Percentiles rank a stretch among this genome's conserved stretches.
These are phyloP conservation scores for Otis tarda DNA, from an alignment of 2,113 vertebrate genomes.

Conservation along the genomic window DNA sequence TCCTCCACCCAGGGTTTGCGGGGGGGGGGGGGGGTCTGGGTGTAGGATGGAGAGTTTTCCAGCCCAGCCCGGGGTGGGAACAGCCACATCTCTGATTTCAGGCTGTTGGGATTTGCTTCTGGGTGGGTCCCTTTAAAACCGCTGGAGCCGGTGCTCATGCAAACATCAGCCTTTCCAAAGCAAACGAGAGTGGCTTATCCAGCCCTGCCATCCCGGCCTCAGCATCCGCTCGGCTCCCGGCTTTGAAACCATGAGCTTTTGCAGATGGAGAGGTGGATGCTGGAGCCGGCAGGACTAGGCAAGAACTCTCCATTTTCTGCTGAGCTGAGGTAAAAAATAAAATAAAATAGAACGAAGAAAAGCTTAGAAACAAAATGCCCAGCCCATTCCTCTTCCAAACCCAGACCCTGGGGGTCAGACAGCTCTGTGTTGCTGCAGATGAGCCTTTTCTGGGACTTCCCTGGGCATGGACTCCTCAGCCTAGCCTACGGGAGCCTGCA, in stretches of 20 bases:
- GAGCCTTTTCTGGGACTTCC: not conserved
- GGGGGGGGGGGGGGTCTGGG: not conserved
- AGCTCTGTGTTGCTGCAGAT: not conserved
- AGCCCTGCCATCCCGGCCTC: not conserved
- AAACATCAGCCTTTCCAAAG: slow-evolving; percentile 50
- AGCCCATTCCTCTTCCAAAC: not conserved
- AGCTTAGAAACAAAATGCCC: not conserved
- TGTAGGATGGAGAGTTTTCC: not conserved
- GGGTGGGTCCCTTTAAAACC: slow-evolving; percentile 29
- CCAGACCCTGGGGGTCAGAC: rapidly evolving
- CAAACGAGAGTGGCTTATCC: not conserved
- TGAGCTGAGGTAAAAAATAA: not conserved
- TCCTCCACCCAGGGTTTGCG: not conserved
- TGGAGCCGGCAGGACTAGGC: not conserved
- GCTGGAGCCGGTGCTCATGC: not conserved
- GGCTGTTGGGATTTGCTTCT: slow-evolving; percentile 11
- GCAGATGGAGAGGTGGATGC: not conserved
- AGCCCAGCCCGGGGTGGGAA: not conserved
- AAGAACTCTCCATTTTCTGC: slow-evolving; percentile 8
- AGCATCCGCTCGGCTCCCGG: not conserved
- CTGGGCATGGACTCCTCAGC: not conserved
- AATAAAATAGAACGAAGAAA: not conserved
- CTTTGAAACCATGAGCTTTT: not conserved
- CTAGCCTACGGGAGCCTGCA: not conserved
- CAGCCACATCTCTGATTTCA: slow-evolving; percentile 4